phyloP scores from a whole-genome alignment of 2,797 vertebrate species.

The Coranthus polyacanthus region DNA sequence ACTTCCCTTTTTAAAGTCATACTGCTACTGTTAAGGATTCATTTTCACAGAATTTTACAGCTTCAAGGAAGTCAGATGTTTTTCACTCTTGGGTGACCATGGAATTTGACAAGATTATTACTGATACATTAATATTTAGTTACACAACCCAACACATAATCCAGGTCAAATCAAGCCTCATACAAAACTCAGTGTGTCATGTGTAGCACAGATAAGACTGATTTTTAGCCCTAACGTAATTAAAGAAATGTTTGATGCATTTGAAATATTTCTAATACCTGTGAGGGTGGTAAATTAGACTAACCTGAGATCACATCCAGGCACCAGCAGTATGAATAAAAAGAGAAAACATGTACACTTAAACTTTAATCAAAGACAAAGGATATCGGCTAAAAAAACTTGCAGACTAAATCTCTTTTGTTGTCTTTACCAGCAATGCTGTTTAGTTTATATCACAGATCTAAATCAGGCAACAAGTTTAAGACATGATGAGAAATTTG shows the following conservation, averaged over 20 bases:
- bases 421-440: background rate
- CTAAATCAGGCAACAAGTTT: background rate
- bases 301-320: background rate
- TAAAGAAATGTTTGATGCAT: slow-evolving; percentile 1
- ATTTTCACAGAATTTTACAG: background rate
- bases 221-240: slow-evolving; percentile 3
- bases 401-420: background rate
- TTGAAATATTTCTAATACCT: background rate
- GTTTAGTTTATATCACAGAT: slow-evolving; percentile 3
- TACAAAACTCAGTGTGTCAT: slow-evolving; percentile 1
- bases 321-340: background rate
- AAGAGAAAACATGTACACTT: background rate
- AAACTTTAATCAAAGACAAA: background rate
- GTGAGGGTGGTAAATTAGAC: background rate
- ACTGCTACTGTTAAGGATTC: slow-evolving; percentile 1
- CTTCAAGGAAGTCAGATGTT: background rate
- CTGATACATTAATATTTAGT: slow-evolving; percentile 26
- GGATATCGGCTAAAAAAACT: too few relatives aligned
- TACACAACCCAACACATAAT: slow-evolving; percentile 33
- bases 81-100: background rate
- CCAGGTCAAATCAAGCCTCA: slow-evolving; percentile 1
- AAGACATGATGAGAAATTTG: background rate
- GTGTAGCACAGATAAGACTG: background rate
- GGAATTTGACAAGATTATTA: slow-evolving; percentile 29
- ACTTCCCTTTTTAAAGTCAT: too few relatives aligned